These are phyloP conservation scores for Podarcis raffonei DNA, from an alignment of 2,113 vertebrate genomes.

Conservation along the genomic window DNA sequence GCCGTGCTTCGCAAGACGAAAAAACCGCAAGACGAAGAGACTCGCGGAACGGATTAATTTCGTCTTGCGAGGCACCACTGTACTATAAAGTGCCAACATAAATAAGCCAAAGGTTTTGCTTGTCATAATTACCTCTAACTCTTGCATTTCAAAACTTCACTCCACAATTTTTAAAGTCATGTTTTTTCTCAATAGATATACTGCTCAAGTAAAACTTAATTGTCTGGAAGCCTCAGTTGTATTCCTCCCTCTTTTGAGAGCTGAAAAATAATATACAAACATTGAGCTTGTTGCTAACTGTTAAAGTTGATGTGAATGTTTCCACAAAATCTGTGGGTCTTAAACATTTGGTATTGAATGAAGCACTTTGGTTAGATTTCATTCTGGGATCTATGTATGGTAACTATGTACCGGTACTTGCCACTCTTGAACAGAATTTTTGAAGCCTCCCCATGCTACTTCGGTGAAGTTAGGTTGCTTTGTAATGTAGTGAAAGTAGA, in stretches of 20 bases:
- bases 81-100: too few species aligned
- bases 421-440: background rate
- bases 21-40: too few species aligned
- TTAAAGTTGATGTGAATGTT: background rate
- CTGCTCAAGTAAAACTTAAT: background rate
- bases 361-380: background rate
- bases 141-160: too few species aligned
- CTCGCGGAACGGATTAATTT: too few species aligned
- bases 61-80: too few species aligned
- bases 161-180: too few species aligned
- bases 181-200: too few species aligned
- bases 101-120: too few species aligned
- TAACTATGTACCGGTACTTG: background rate
- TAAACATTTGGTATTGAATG: background rate
- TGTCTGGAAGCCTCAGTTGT: background rate
- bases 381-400: background rate
- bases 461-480: background rate
- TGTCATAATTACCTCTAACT: too few species aligned
- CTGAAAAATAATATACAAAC: background rate
- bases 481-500: background rate
- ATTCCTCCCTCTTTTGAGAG: background rate
- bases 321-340: background rate
- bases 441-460: background rate
- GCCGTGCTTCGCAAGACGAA: too few species aligned
- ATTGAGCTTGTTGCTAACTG: background rate